Evolutionary conservation across 2,113 vertebrate genomes (phyloP), one percentile per base, ranked within the genome.

Genomic region (Steatornis caripensis): DNA sequence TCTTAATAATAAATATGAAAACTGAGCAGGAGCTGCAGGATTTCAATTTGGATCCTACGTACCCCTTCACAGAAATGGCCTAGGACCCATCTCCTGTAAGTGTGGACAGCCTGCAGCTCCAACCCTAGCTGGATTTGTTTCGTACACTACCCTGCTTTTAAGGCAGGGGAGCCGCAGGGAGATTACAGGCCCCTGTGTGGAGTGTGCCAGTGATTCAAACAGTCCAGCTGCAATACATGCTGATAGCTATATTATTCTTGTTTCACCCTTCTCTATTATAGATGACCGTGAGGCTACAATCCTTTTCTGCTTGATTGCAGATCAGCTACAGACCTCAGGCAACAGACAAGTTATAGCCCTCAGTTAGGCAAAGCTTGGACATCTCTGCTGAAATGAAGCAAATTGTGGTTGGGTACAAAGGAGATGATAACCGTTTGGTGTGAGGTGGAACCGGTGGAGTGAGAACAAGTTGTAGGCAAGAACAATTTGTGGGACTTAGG

Each of bases 1-100:
- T 91, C n/a, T 48, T 90, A 95, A 65, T n/a, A 85, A 60, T 92
- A 82, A 94, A 48, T 95, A 90, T 11, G 61, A 41, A 65, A 96
- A 57, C 23, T 46, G 90, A 93, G 41, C 58, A n/a, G 75, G 34
- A 95, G 65, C n/a, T 9, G 2, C 32, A 68, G 58, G 39, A 60
- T 90, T 93, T 90, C 18, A 46, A n/a, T 60, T 74, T 84, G 45
- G 45, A 45, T 55, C 21, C 30, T 71, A 61, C 14, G 12, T 10
- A n/a, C 4, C 29, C 41, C 53, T 91, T 72, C 75, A 51, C n/a
- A 83, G 60, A 70, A 64, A 62, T 19, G 68, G 10, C 48, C 19
- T 23, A 27, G 34, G 57, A 72, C 5, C 5, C 16, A 23, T 26
- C 18, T 68, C 4, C 29, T 13, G 41, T 27, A 29, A 23, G 8